Evolutionary conservation across 2,888 invertebrate genomes (phyloP), one percentile per base, ranked within the genome.

Genomic region (Stratiomys singularior): DNA sequence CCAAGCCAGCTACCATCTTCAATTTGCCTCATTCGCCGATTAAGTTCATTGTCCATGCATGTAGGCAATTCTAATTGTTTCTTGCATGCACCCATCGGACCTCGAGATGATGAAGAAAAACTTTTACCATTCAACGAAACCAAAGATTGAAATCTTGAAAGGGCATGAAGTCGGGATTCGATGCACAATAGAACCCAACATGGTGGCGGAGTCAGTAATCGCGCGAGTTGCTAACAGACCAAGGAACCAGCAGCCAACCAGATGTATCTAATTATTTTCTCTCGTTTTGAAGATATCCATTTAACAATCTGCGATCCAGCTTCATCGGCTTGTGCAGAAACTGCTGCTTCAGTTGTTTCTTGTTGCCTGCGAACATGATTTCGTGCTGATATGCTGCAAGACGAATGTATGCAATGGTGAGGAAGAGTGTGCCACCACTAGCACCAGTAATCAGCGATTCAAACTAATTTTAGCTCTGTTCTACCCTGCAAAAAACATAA

Each of bases 231-330:
- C n/a, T n/a, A n/a, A 37, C 37, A 37, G 37, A 37, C 3, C 37
- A 37, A 37, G 37, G 3, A 52, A 52, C n/a, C 52, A 52, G 60
- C 60, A 60, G 11, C 5, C 66, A 21, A 1, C 37, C 30, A 21
- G 46, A 69, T 69, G 46, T 69, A 69, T 69, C 69, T 69, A 69
- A 69, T 69, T 69, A 69, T 69, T 69, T 69, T 69, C 69, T 47
- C 69, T 23, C 25, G 23, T 69, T 27, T 69, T 25, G 46, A 66
- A 69, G 15, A 69, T 23, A 69, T 25, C 69, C 46, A 47, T 21
- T n/a, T 46, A 46, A n/a, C 23, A 47, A 69, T 46, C 46, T 46
- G n/a, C 69, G 23, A 44, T 69, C 15, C 52, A 37, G 37, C 37
- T 37, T 37, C 7, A 52, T n/a, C 52, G 15, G 52, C 5, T 7